Base-by-base conservation (phyloP, 2,888 invertebrate genomes). In the Spialia ferax region DNA sequence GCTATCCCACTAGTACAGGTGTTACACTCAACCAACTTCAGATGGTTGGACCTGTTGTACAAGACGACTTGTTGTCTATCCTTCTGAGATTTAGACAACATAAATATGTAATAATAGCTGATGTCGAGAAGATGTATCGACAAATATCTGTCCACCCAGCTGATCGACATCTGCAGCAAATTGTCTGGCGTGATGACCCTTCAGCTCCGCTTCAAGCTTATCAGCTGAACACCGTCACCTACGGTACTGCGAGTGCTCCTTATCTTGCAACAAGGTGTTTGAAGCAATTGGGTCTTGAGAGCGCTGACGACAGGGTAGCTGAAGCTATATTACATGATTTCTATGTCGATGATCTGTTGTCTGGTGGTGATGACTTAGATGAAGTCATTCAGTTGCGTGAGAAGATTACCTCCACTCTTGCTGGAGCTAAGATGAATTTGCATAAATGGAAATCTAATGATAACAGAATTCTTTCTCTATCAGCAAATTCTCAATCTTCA, bases 191-290 rank as follows among this genome's bases (percentile, higher is more conserved):
- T 62, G 62, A 72, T 35, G 29, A 75, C 50, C 23, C 71, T 0
- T 52, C 50, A 0, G 29, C 68, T 4, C 66, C 70, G 0, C 15
- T 42, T 15, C 42, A 42, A n/a, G 42, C 15, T 6, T 77, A 7
- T 68, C 74, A 74, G 63, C 50, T 78, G 18, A 77, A 78, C 57
- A 75, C 75, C 2, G 75, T 77, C 0, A 77, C 74, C 1, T 77
- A 76, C 42, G 77, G 76, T 15, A 76, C 75, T 0, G 73, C 77
- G 1, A 75, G 75, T 55, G 77, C 75, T 0, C 75, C 75, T 0
- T 79, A 69, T 69, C 63, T 77, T 2, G 75, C 75, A 0, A 75
- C 73, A 0, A 50, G 77, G 11, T 77, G 75, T 50, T 70, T 78
- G 1, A 63, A 70, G 2, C 76, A 78, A 32, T 0, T 79, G 23